Base-by-base conservation (phyloP, 2,113 vertebrate genomes). In the Proterorhinus semilunaris region DNA sequence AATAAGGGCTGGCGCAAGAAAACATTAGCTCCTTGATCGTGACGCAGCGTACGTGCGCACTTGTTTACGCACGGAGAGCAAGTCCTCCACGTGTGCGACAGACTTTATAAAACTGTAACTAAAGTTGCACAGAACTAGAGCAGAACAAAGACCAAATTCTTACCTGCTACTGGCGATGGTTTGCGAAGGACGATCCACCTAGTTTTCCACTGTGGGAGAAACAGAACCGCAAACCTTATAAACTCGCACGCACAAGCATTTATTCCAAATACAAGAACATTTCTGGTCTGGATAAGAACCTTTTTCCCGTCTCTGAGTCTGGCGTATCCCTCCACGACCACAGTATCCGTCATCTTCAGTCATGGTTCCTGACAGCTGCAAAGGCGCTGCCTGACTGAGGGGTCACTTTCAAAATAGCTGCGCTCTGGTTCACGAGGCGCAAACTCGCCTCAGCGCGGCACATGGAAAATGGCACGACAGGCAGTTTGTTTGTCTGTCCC, bases 261-360 rank as follows among this genome's bases (percentile, higher is more conserved):
- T 59, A 6, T 8, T 36, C 12, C 10, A 7, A 17, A 17, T 44
- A 64, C 45, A 66, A 10, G n/a, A 10, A 70, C 17, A 52, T 42
- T 63, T 66, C 15, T 12, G 43, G 27, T 61, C 8, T 58, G 73
- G 42, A 53, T 52, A 48, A 61, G 90, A 88, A 92, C 92, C 95
- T 97, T 98, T 94, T 96, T 97, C 66, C 96, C 95, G 77, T 98
- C 96, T 91, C 95, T 89, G 90, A 96, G 92, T 94, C 94, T 96
- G 91, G 94, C 95, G 84, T 96, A 95, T 93, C 96, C 96, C 92
- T 98, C 96, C 95, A 95, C 96, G 92, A 96, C 94, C 92, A 95
- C 94, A 86, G 95, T 94, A 93, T 98, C 96, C 93, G 96, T 97
- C 96, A 98, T 98, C 95, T 98, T 98, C 94, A 91, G 93, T 95